Conservation (phyloP, 2,888 invertebrate genomes). For the Dioctria linearis region DNA sequence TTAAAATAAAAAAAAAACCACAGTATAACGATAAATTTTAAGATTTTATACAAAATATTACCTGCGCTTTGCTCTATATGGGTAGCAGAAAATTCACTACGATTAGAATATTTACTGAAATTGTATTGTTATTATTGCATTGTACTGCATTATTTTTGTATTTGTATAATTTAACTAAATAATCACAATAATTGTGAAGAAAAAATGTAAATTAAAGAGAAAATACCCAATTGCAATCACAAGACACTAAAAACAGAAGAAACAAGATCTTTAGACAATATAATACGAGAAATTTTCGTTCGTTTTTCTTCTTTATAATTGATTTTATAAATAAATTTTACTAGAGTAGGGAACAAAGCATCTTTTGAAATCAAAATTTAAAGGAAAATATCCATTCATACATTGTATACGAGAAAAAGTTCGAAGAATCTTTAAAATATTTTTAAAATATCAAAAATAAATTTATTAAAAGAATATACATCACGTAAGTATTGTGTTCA, state of each 20-base stretch:
- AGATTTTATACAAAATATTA: constrained; percentile 41
- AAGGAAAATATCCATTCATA: constrained; percentile 32
- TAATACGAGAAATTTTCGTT: not conserved
- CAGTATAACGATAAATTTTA: constrained; percentile 50
- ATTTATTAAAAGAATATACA: constrained; percentile 20
- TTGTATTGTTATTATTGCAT: not conserved
- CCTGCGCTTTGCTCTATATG: not conserved
- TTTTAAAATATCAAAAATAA: constrained; percentile 4
- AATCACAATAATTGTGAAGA: not conserved
- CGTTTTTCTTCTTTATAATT: not conserved
- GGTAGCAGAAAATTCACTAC: not conserved
- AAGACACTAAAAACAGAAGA: not conserved
- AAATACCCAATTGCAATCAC: not conserved
- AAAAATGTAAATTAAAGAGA: not conserved
- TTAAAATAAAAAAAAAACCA: constrained; percentile 4
- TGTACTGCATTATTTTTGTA: not conserved
- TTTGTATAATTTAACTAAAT: not conserved
- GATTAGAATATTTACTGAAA: not conserved
- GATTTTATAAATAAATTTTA: not conserved
- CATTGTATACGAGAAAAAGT: constrained; percentile 50
- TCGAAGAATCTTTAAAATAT: constrained; percentile 41
- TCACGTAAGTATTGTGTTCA: constrained; percentile 23
- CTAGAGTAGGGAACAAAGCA: not conserved
- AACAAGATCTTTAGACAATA: constrained; percentile 7
- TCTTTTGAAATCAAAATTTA: constrained; percentile 48